phyloP scores from a whole-genome alignment of 2,797 vertebrate species.

The Melopsittacus undulatus region DNA sequence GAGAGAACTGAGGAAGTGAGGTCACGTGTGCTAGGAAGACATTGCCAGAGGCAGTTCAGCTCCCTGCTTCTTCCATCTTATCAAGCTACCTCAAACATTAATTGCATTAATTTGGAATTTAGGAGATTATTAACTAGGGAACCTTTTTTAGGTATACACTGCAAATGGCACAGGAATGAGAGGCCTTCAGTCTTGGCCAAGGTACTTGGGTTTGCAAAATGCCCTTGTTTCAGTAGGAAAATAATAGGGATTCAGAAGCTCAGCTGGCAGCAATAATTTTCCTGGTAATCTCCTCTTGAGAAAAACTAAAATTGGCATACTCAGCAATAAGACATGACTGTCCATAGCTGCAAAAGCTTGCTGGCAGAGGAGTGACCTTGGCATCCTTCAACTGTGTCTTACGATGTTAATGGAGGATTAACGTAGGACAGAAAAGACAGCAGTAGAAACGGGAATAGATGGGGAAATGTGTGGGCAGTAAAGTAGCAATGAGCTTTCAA shows the following conservation, averaged over 20 bases:
- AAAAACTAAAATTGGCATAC: background rate
- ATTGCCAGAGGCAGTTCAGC: background rate
- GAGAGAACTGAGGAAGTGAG: background rate
- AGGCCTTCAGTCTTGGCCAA: background rate
- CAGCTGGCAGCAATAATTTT: background rate
- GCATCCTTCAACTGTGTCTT: background rate
- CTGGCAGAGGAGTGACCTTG: constrained; percentile 41
- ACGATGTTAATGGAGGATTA: constrained; percentile 15
- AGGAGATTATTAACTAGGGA: background rate
- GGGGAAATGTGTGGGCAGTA: constrained; percentile 3
- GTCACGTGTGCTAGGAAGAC: background rate
- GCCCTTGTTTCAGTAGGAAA: background rate
- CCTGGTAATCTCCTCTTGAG: background rate
- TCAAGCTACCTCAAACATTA: background rate
- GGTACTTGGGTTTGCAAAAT: background rate
- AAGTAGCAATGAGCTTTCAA: constrained; percentile 43
- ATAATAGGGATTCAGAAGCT: background rate
- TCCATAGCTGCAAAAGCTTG: background rate
- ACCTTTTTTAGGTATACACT: background rate
- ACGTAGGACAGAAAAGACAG: background rate
- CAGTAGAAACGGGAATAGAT: constrained; percentile 14
- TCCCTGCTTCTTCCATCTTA: background rate
- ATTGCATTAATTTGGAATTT: background rate
- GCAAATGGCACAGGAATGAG: background rate
- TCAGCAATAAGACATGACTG: background rate